Evolutionary conservation across 2,113 vertebrate genomes (phyloP).

Genomic region (Nesospiza acunhae): DNA sequence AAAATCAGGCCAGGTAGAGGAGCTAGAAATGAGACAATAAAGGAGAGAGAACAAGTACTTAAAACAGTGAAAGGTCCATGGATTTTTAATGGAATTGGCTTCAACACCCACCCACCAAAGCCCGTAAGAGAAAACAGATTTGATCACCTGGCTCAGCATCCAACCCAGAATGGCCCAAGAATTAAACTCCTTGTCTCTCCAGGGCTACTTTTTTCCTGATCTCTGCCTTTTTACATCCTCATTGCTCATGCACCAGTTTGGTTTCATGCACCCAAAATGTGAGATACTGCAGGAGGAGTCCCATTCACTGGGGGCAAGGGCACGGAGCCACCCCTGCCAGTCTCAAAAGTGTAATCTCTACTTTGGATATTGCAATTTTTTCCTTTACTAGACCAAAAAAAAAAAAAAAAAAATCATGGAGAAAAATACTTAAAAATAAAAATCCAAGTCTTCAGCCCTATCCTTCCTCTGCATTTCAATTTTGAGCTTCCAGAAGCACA

Average conservation of each 20-base stretch:
- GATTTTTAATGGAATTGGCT: not conserved
- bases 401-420: fast-evolving
- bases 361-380: not conserved
- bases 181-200: not conserved
- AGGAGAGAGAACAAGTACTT: not conserved
- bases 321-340: fast-evolving
- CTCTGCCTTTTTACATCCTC: not conserved
- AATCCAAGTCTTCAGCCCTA: not conserved
- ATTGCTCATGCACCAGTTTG: not conserved
- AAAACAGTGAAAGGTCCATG: not conserved
- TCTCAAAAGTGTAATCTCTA: no score
- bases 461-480: not conserved
- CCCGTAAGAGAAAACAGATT: not conserved
- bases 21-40: conserved; percentile 20
- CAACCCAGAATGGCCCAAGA: not conserved
- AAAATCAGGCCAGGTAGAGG: conserved; percentile 32
- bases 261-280: fast-evolving
- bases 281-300: not conserved
- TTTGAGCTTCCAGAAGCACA: not conserved
- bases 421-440: not conserved
- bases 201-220: not conserved
- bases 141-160: not conserved
- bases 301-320: fast-evolving
- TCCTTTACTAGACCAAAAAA: not conserved
- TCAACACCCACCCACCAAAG: not conserved